Evolutionary conservation across 2,797 vertebrate species (phyloP).

Genomic region (Pseudomugil gertrudae): DNA sequence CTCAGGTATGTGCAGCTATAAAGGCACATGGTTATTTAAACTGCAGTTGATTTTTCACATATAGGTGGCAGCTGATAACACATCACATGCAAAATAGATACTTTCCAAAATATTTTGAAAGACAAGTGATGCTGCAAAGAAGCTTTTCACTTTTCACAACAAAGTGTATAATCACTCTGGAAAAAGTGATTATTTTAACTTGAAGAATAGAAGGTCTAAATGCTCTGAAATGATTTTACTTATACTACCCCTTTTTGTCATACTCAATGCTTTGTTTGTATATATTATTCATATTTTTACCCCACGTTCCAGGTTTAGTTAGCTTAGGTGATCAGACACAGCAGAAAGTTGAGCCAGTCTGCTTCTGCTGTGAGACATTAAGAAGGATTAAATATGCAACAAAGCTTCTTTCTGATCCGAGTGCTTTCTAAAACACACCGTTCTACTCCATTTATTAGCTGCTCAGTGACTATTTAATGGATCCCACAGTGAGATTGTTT

Average conservation of each 20-base stretch:
- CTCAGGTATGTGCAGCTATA: not conserved
- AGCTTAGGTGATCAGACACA: not conserved
- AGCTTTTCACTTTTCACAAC: not conserved
- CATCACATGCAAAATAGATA: conserved; percentile 43
- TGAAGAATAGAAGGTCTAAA: not conserved
- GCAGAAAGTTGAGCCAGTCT: not conserved
- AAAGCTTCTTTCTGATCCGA: not conserved
- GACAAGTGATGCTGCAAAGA: conserved; percentile 15
- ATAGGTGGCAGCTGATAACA: conserved; percentile 40
- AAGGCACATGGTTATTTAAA: conserved; percentile 29
- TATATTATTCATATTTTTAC: not conserved
- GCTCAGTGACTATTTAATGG: not conserved
- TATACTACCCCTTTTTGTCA: not conserved
- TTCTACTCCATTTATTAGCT: conserved; percentile 9
- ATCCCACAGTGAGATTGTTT: not conserved
- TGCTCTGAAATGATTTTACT: not conserved
- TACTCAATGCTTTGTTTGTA: not conserved
- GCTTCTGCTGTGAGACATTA: not conserved
- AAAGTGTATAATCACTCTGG: too few species aligned
- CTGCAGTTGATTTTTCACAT: conserved; percentile 22
- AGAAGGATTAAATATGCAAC: not conserved
- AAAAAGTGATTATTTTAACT: too few species aligned
- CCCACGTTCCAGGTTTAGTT: not conserved
- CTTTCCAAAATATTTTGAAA: conserved; percentile 36
- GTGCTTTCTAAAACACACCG: not conserved